Evolutionary conservation across 92 coral and sea anemone genomes (phyloP), one percentile per base, ranked within the genome.

Genomic region (Umimayanthus chanpuru): DNA sequence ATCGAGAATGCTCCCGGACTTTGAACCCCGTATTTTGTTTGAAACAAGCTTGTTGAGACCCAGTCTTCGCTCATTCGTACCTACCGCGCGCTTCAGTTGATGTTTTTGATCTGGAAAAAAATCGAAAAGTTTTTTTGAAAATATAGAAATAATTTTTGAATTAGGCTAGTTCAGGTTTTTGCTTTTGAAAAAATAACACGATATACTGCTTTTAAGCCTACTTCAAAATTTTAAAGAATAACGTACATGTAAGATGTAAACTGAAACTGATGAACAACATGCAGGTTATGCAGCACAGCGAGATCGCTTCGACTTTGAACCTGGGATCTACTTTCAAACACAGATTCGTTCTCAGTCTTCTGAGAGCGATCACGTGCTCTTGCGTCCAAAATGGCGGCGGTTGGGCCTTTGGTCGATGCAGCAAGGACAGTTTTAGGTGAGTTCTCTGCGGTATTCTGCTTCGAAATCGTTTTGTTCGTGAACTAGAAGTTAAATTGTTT

Each of bases 351-450:
- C 77, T n/a, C 78, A 70, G 79, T 25, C 87, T 47, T 28, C 87
- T 50, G 73, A 47, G 49, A 56, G n/a, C 6, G 55, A 28, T 78
- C 85, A 53, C 87, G 87, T 70, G 39, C 41, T 26, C 36, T 72
- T 55, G 39, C 39, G 44, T 68, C 77, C 78, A 83, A 68, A 16
- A 83, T 83, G 87, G 87, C 87, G 87, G 65, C 87, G 11, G 39
- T 47, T 10, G 87, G 87, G 15, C 66, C 87, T 25, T 53, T 83
- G 30, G 87, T 83, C 40, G 78, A 83, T 70, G 87, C 87, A 43
- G 87, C 87, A 7, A 83, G 77, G n/a, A 39, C 87, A 39, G 66
- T 83, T 68, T 70, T 83, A 11, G 78, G 87, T 83, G 20, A 83
- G 87, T 83, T 66, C n/a, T 53, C 15, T 77, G 25, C 28, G 1